These are phyloP conservation scores for Podargus strigoides DNA, from an alignment of 2,797 vertebrate species.

Conservation along the genomic window DNA sequence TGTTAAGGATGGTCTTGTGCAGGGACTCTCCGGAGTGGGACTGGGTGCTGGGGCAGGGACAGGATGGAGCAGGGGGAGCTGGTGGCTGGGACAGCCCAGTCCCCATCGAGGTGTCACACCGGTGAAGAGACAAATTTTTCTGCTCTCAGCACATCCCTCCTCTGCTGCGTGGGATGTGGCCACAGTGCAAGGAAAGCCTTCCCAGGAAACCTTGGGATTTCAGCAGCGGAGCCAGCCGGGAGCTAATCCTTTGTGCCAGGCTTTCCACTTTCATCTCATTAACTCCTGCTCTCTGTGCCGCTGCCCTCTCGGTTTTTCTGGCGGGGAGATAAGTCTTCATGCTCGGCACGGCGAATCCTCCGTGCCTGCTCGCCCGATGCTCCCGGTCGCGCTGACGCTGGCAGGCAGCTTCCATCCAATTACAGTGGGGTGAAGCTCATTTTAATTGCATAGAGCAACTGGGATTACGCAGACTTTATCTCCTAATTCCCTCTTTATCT, in stretches of 20 bases:
- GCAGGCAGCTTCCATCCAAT: slow-evolving; percentile 64
- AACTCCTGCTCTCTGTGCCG: slow-evolving; percentile 29
- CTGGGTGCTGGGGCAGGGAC: accelerated
- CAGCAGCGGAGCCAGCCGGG: background rate
- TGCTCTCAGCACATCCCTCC: background rate
- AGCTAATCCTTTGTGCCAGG: slow-evolving; percentile 60
- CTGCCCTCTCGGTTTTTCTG: slow-evolving; percentile 49
- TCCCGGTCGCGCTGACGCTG: slow-evolving; percentile 29
- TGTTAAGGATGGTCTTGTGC: background rate
- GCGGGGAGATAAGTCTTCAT: slow-evolving; percentile 30
- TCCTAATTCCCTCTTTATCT: slow-evolving; percentile 72
- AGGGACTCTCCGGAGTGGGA: background rate
- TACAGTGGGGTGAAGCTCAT: slow-evolving; percentile 68
- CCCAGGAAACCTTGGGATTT: slow-evolving; percentile 9
- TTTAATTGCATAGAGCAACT: slow-evolving; percentile 70
- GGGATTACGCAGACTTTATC: slow-evolving; percentile 72
- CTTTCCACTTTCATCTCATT: slow-evolving; percentile 61
- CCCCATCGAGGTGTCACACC: background rate
- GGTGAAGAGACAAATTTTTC: background rate
- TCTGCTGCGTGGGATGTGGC: background rate
- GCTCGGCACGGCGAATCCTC: background rate
- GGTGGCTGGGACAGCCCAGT: background rate
- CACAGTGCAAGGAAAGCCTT: background rate
- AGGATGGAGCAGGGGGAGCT: background rate
- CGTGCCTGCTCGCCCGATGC: background rate